Conservation (phyloP, 92 coral and sea anemone genomes). For the Epizoanthus fatuus region DNA sequence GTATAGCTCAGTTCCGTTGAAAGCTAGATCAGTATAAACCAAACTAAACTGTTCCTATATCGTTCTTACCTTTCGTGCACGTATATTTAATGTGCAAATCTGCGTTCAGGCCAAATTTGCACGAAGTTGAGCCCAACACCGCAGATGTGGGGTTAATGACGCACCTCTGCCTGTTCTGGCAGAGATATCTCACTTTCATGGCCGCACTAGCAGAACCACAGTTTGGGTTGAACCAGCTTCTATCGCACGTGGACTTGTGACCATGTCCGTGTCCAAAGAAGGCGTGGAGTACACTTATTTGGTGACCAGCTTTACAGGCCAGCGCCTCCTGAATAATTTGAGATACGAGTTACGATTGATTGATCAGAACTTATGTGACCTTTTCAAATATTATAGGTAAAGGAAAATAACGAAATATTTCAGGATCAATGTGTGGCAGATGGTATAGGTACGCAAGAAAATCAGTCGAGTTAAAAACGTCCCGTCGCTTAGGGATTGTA, state of each 20-base stretch:
- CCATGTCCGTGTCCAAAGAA: constrained; percentile 76
- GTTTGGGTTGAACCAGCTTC: constrained; percentile 59
- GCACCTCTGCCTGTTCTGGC: constrained; percentile 63
- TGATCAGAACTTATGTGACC: no score
- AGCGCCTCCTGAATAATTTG: not conserved
- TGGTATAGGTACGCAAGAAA: no score
- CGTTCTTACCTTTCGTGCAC: constrained; percentile 60
- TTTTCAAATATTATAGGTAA: no score
- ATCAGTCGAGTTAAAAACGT: no score
- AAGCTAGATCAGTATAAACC: no score
- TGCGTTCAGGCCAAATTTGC: constrained; percentile 65
- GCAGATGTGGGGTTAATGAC: constrained; percentile 53
- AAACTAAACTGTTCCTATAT: not conserved
- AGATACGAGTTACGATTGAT: no score
- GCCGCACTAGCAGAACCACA: constrained; percentile 46
- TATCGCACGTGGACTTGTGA: constrained; percentile 61
- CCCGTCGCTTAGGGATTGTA: no score
- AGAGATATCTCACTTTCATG: constrained; percentile 50
- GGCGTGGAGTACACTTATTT: constrained; percentile 34
- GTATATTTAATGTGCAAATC: constrained; percentile 58
- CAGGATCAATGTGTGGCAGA: no score
- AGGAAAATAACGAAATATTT: no score
- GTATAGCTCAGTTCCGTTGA: not conserved
- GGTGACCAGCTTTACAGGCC: constrained; percentile 49
- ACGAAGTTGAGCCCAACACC: constrained; percentile 70